A percentile compares a stretch with the other conserved stretches of the same genome.
These are phyloP conservation scores for Altica lythri DNA, from an alignment of 2,888 invertebrate genomes.

Conservation along the genomic window DNA sequence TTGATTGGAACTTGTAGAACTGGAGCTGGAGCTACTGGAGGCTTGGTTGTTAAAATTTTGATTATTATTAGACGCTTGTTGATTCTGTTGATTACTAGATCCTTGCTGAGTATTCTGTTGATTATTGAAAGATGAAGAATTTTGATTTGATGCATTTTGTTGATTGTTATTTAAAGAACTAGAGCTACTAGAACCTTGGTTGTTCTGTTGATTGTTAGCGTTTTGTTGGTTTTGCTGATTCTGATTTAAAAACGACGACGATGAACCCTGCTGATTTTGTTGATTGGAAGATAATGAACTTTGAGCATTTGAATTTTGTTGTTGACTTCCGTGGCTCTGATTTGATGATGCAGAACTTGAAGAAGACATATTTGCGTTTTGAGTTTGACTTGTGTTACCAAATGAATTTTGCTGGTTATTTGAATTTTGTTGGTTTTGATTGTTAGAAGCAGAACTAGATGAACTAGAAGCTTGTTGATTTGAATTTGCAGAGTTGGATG, in stretches of 20 bases:
- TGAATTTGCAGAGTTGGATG: conserved; percentile 5
- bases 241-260: background rate
- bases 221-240: conserved; percentile 4
- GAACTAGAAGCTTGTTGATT: background rate
- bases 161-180: conserved; percentile 1
- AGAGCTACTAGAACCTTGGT: conserved; percentile 13
- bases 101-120: conserved; percentile 30
- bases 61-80: conserved; percentile 1
- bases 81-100: too few species aligned
- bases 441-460: conserved; percentile 20
- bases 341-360: too few species aligned
- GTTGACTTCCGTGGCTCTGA: too few species aligned
- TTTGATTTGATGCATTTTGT: too few species aligned
- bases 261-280: conserved; percentile 21
- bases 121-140: too few species aligned
- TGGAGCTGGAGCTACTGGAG: too few species aligned
- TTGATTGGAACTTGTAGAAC: too few species aligned
- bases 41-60: background rate
- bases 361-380: too few species aligned
- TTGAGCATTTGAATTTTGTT: too few species aligned
- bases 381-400: too few species aligned
- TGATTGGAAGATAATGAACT: conserved; percentile 6
- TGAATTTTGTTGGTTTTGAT: conserved; percentile 35
- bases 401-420: conserved; percentile 25
- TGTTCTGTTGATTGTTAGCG: conserved; percentile 13